Conservation (phyloP, 2,113 vertebrate species). For the Nesogale talazaci region DNA sequence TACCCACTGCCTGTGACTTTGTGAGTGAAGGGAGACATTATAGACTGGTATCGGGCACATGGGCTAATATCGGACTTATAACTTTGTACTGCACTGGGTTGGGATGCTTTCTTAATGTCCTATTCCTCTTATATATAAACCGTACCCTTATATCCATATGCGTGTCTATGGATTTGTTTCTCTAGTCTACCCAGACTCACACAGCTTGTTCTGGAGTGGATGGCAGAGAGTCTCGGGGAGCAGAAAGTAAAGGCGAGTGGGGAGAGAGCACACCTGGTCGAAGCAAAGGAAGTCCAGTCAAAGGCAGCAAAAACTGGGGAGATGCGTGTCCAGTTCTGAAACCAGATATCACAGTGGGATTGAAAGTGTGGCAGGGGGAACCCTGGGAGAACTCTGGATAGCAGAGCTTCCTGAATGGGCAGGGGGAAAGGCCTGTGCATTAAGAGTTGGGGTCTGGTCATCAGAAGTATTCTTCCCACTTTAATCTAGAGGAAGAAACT, state of each 20-base stretch:
- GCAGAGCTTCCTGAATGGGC: background rate
- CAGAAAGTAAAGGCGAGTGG: background rate
- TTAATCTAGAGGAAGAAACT: constrained; percentile 24
- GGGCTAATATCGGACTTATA: no score
- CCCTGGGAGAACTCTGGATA: background rate
- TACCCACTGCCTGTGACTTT: no score
- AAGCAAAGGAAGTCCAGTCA: background rate
- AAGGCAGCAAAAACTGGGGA: background rate
- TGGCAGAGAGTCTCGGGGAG: background rate
- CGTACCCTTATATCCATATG: no score
- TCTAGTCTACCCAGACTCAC: no score
- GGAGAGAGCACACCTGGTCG: background rate
- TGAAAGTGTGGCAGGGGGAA: background rate
- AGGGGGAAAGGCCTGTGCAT: background rate
- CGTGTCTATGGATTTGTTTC: no score
- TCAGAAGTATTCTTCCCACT: background rate
- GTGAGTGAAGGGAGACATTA: no score
- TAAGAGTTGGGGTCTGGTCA: background rate
- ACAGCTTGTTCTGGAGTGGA: background rate
- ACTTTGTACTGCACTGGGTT: no score
- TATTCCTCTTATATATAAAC: no score
- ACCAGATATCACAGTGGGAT: background rate
- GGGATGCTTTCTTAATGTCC: no score
- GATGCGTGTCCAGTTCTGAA: background rate
- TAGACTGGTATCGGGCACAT: no score